These are phyloP conservation scores for Sorex fumeus DNA, from an alignment of 2,113 vertebrate genomes.

Conservation along the genomic window DNA sequence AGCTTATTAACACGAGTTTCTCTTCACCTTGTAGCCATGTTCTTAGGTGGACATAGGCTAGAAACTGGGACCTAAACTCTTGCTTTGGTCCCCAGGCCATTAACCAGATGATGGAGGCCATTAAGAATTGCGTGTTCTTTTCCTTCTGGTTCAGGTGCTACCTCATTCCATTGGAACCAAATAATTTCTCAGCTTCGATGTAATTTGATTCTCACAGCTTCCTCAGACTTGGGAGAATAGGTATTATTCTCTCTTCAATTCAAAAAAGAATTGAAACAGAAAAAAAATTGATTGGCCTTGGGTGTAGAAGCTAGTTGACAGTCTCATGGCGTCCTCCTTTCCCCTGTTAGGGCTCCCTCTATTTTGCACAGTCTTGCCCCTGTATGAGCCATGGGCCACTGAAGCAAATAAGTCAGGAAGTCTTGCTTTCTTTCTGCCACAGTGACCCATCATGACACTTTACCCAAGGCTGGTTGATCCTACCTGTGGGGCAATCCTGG, in stretches of 20 bases:
- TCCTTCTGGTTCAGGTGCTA: not conserved
- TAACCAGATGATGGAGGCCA: conserved; percentile 37
- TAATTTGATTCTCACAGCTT: conserved; percentile 71
- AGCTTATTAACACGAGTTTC: not conserved
- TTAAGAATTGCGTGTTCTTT: conserved; percentile 41
- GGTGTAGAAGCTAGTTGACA: conserved; percentile 51
- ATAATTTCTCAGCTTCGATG: conserved; percentile 66
- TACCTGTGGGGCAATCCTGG: not conserved
- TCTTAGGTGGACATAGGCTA: not conserved
- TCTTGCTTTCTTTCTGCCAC: not conserved
- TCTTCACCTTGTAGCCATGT: not conserved
- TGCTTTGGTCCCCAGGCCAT: conserved; percentile 34
- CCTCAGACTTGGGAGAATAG: conserved; percentile 35
- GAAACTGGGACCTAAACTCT: not conserved
- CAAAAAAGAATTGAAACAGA: conserved; percentile 61
- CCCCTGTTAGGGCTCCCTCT: no score
- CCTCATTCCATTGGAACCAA: conserved; percentile 42
- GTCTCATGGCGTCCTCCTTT: not conserved
- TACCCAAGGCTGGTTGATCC: not conserved
- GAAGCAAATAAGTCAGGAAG: not conserved
- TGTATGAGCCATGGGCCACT: not conserved
- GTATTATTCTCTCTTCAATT: conserved; percentile 56
- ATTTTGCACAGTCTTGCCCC: not conserved
- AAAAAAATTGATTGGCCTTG: conserved; percentile 68
- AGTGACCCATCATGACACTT: not conserved